Conservation (phyloP, 2,113 vertebrate species). For the Herpetotheres cachinnans region DNA sequence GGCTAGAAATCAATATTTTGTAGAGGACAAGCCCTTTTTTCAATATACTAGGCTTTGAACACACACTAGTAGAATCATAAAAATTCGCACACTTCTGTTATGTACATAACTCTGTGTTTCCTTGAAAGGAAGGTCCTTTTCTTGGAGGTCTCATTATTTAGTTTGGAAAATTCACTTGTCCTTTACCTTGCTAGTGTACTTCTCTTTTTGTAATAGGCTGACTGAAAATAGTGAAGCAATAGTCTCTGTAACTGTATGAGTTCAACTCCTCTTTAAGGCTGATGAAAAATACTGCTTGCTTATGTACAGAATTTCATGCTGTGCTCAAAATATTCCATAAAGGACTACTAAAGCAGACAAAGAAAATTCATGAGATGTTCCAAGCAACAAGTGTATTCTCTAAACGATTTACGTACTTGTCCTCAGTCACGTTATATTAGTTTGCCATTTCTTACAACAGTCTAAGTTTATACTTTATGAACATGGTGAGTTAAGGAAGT, state of each 20-base stretch:
- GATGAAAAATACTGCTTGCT: background rate
- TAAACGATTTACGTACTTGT: background rate
- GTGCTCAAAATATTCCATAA: background rate
- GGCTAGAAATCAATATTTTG: background rate
- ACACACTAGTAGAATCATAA: background rate
- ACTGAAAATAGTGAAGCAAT: background rate
- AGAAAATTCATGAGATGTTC: constrained; percentile 4
- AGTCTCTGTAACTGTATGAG: background rate
- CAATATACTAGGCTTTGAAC: background rate
- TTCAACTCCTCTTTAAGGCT: background rate
- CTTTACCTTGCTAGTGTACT: background rate
- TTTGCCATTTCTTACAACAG: background rate
- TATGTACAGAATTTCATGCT: background rate
- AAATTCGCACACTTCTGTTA: background rate
- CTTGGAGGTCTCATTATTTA: background rate
- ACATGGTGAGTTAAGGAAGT: background rate
- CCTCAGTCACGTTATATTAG: constrained; percentile 11
- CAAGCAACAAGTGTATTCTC: background rate
- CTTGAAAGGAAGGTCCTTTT: background rate
- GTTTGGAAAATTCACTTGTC: background rate
- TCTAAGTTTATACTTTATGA: constrained; percentile 11
- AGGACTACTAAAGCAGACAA: background rate
- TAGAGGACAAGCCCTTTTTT: background rate
- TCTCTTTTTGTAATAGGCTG: background rate
- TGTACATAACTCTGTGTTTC: background rate